Percentiles rank a stretch among this genome's conserved stretches.
Evolutionary conservation across 2,797 vertebrate genomes (phyloP).

Genomic region (Synaphobranchus kaupii): DNA sequence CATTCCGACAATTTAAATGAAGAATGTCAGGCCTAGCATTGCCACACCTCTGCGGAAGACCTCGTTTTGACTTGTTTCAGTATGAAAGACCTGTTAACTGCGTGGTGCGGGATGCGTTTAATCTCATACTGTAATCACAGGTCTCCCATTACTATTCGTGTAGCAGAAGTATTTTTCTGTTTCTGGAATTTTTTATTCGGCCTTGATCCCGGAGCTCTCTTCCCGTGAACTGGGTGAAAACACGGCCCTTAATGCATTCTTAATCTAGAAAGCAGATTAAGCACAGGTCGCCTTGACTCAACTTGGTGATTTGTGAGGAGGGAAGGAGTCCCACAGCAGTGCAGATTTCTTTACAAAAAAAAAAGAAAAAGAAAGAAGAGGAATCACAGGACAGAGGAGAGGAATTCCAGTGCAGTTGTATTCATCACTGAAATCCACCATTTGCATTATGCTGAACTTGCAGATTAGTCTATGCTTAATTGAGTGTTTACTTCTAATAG

Average conservation of each 20-base stretch:
- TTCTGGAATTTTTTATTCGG: constrained; percentile 19
- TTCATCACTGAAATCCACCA: not conserved
- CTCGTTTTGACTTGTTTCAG: not conserved
- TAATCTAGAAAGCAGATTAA: constrained; percentile 22
- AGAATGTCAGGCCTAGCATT: no score
- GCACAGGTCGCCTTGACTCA: constrained; percentile 32
- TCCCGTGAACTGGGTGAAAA: not conserved
- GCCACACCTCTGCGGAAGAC: no score
- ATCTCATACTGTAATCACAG: constrained; percentile 21
- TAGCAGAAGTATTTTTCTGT: not conserved
- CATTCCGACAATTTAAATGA: not conserved
- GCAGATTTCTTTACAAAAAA: not conserved
- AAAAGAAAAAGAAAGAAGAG: not conserved
- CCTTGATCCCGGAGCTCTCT: not conserved
- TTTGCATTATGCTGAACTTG: not conserved
- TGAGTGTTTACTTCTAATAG: not conserved
- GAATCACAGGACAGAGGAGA: not conserved
- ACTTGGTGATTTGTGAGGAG: not conserved
- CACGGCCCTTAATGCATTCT: constrained; percentile 23
- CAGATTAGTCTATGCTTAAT: not conserved
- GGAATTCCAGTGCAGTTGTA: not conserved
- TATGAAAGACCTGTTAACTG: not conserved
- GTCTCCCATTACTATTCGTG: not conserved
- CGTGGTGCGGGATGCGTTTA: not conserved
- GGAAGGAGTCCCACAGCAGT: not conserved